Percentiles rank a stretch among this genome's conserved stretches.
Conservation (phyloP, 2,888 invertebrate genomes). For the Chrysodeixis includens region DNA sequence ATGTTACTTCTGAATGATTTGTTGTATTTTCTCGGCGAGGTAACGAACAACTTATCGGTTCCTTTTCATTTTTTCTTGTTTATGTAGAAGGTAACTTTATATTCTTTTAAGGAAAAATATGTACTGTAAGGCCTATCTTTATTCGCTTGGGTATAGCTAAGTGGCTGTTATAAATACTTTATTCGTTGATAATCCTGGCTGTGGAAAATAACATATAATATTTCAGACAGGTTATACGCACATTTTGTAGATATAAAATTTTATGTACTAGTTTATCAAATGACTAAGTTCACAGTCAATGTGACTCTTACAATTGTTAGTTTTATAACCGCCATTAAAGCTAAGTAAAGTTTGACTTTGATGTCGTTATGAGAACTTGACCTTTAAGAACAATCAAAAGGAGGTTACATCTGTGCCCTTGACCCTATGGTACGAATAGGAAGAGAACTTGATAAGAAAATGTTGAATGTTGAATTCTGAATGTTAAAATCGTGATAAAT, state of each 20-base stretch:
- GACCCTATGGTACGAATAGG: constrained; percentile 38
- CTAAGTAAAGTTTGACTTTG: constrained; percentile 14
- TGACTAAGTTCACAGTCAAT: neutral
- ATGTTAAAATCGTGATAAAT: constrained; percentile 52
- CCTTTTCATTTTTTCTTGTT: constrained; percentile 10
- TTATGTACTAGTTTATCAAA: neutral
- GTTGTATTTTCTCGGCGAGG: constrained; percentile 24
- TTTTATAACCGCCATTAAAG: constrained; percentile 17
- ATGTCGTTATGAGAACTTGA: constrained; percentile 58
- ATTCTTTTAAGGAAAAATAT: constrained; percentile 4
- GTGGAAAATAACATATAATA: neutral
- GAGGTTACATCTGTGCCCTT: constrained; percentile 45
- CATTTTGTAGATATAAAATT: neutral
- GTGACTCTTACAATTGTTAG: neutral
- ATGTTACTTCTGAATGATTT: constrained; percentile 25
- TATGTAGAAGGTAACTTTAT: constrained; percentile 7
- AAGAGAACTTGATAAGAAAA: constrained; percentile 38
- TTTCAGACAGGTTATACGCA: neutral
- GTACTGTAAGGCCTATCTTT: neutral
- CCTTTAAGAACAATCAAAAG: constrained; percentile 64
- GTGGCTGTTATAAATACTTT: neutral
- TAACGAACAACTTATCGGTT: constrained; percentile 26
- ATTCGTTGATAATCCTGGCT: neutral
- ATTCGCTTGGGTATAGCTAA: neutral
- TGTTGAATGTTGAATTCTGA: constrained; percentile 49